Evolutionary conservation across 2,113 vertebrate species (phyloP).

Genomic region (Nannospalax galili): DNA sequence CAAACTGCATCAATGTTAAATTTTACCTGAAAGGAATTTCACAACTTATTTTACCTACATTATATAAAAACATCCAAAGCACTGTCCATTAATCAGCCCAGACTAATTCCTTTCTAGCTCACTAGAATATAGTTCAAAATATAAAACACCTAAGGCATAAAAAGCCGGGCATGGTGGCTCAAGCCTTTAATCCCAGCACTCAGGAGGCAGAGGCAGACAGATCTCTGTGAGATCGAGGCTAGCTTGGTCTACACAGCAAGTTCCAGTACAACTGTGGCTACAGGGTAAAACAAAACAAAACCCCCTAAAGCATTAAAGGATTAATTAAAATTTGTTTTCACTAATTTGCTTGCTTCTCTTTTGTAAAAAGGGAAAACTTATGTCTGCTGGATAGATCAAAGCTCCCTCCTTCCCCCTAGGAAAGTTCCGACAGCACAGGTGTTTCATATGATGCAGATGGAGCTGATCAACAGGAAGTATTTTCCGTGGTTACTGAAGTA

Average conservation of each 20-base stretch:
- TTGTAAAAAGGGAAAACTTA: not conserved
- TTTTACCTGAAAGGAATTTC: conserved; percentile 61
- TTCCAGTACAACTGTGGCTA: too few relatives aligned
- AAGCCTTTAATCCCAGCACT: too few relatives aligned
- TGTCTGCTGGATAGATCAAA: not conserved
- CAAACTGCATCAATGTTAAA: conserved; percentile 68
- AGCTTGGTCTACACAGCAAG: too few relatives aligned
- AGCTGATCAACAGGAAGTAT: conserved; percentile 26
- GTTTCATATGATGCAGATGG: conserved; percentile 39
- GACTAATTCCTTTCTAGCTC: not conserved
- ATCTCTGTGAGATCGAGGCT: too few relatives aligned
- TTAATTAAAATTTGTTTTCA: not conserved
- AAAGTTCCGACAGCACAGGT: not conserved
- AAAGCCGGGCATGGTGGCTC: too few relatives aligned
- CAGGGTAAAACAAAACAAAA: too few relatives aligned
- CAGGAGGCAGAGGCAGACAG: too few relatives aligned
- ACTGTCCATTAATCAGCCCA: not conserved
- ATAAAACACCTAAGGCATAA: not conserved
- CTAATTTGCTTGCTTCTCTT: not conserved
- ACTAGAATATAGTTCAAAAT: not conserved
- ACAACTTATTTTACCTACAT: conserved; percentile 58
- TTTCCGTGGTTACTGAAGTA: conserved; percentile 61
- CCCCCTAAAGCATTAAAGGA: not conserved
- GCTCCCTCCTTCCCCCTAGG: not conserved
- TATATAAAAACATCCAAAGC: conserved; percentile 18